Evolutionary conservation across 2,888 invertebrate species (phyloP), one percentile per base, ranked within the genome.

Genomic region (Frankliniella fusca): DNA sequence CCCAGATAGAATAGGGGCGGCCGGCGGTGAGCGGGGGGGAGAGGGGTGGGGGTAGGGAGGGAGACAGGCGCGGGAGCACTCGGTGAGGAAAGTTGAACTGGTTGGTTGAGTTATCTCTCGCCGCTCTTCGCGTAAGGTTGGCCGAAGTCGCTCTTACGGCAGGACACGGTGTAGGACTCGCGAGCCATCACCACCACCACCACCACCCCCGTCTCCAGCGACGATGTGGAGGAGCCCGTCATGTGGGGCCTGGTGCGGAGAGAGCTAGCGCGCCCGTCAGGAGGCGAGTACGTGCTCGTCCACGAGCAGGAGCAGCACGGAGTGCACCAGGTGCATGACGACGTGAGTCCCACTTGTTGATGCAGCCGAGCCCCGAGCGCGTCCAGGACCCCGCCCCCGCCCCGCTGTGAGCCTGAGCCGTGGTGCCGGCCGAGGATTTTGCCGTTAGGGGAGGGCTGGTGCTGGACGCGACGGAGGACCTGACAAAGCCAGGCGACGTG

Each of bases 291-390:
- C 70, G 70, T 76, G 70, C 70, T 76, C 23, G 70, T 76, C 23
- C 70, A 76, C 70, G 70, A 76, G 70, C 70, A 76, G 54, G 18
- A 15, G 54, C 18, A 12, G 70, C 70, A 10, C 23, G 23, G 70
- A 12, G 23, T 27, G 3, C 11, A 76, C 23, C 23, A 76, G 23
- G 70, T 18, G 70, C 70, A 76, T 76, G 27, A 76, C 70, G 70
- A 27, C 9, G 70, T 76, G 27, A 76, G 70, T 76, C 10, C 70
- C 70, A 76, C 70, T 76, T 76, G 70, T 76, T 76, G 70, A 9
- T 76, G 5, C 3, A 3, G 5, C 38, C 38, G 38, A 38, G 38
- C 5, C 38, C 23, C 10, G 3, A 12, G 10, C 11, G 70, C n/a
- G 38, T 38, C 38, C 38, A 5, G 38, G 38, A 38, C 38, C 5